Percentiles rank a stretch among this genome's conserved stretches.
phyloP scores from a whole-genome alignment of 2,888 invertebrate species.

The Dichetophora obliterata region DNA sequence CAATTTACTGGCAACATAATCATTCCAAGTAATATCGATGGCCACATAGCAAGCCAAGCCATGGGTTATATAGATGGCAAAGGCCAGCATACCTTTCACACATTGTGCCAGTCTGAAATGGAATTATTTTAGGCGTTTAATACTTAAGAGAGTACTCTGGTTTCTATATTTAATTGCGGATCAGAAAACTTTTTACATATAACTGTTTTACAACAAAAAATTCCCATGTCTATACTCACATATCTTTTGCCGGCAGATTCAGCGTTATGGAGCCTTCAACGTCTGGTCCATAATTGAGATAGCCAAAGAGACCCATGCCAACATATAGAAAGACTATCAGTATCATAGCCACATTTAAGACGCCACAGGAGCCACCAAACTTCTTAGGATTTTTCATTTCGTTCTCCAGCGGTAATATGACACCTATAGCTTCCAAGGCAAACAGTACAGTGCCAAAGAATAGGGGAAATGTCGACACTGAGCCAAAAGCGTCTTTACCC shows the following conservation, averaged over 20 bases:
- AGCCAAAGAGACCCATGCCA: constrained; percentile 92
- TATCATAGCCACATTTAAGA: constrained; percentile 87
- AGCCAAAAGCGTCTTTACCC: constrained; percentile 76
- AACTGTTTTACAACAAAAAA: too few species aligned
- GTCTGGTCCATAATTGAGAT: constrained; percentile 82
- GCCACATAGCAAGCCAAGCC: constrained; percentile 96
- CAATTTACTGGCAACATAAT: constrained; percentile 75
- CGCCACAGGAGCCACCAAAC: constrained; percentile 86
- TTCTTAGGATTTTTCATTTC: constrained; percentile 90
- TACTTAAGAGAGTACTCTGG: background rate
- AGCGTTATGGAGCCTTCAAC: constrained; percentile 88
- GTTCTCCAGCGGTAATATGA: constrained; percentile 81
- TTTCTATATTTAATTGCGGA: too few species aligned
- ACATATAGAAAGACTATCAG: constrained; percentile 87
- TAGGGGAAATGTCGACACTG: constrained; percentile 81
- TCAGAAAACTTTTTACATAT: too few species aligned
- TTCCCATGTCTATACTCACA: constrained; percentile 71
- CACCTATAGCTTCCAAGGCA: constrained; percentile 79
- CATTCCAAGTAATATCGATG: constrained; percentile 92
- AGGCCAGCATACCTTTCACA: constrained; percentile 80
- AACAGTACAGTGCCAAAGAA: constrained; percentile 97
- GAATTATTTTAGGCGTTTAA: background rate
- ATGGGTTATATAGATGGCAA: constrained; percentile 92
- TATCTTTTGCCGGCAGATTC: constrained; percentile 79
- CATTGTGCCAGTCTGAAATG: constrained; percentile 77